Evolutionary conservation across 1,140 invertebrate species (phyloP).

Genomic region (Drosophila burlai): DNA sequence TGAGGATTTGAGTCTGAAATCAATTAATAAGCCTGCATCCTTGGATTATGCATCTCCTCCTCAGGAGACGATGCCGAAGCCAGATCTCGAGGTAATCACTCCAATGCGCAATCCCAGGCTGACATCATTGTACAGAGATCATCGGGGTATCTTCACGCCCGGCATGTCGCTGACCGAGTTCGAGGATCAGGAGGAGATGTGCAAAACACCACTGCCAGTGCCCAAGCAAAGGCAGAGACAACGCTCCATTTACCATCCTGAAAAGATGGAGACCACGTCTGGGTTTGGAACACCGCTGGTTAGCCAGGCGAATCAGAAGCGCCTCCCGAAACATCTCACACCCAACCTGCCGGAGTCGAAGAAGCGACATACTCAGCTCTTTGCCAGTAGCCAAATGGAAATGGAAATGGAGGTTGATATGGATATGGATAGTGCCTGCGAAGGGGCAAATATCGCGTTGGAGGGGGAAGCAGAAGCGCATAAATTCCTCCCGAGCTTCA

Average conservation of each 20-base stretch:
- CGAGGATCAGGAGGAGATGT: slow-evolving; percentile 45
- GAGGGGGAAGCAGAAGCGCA: not conserved
- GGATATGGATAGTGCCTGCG: not conserved
- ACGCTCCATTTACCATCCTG: slow-evolving; percentile 13
- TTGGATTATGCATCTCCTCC: slow-evolving; percentile 1
- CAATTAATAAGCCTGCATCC: not conserved
- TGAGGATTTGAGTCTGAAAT: slow-evolving; percentile 11
- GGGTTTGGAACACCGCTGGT: slow-evolving; percentile 23
- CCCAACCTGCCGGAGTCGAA: slow-evolving; percentile 67
- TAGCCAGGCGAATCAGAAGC: slow-evolving; percentile 13
- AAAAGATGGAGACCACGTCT: slow-evolving; percentile 12
- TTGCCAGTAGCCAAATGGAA: slow-evolving; percentile 6
- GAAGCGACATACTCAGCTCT: slow-evolving; percentile 32
- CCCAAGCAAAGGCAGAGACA: not conserved
- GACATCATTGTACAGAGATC: not conserved
- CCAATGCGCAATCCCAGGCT: not conserved
- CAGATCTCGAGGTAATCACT: slow-evolving; percentile 1
- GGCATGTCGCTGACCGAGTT: slow-evolving; percentile 57
- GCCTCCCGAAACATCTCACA: slow-evolving; percentile 50
- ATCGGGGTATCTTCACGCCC: slow-evolving; percentile 34
- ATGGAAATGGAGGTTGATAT: slow-evolving; percentile 1
- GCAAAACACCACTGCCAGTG: slow-evolving; percentile 3
- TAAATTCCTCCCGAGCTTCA: slow-evolving; percentile 7
- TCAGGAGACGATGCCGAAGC: not conserved
- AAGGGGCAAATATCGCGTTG: not conserved